Base-by-base conservation (phyloP, 2,797 vertebrate genomes). In the Gadopsis bispinosus region DNA sequence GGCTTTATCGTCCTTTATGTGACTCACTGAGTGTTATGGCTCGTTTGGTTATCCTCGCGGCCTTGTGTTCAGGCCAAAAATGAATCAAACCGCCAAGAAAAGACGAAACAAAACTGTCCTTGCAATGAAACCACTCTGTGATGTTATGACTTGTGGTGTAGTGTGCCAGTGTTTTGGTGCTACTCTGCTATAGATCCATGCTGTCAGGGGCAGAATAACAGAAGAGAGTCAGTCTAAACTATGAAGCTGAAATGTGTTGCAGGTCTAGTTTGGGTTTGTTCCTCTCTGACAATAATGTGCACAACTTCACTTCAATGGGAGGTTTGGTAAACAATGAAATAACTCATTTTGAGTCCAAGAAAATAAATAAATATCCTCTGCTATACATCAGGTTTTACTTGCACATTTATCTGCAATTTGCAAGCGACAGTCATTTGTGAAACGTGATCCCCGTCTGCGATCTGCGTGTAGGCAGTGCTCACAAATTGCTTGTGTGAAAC, bases 1-100 rank as follows among this genome's bases (percentile, higher is more conserved):
- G 74, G 58, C 10, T 65, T 71, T 55, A 63, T 70, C 43, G 70
- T 75, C 55, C 50, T 64, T 59, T 31, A 33, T 54, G 56, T 69
- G 83, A 84, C 63, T 87, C 77, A 77, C 10, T 63, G 16, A 70
- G 4, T 73, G 77, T 81, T 76, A 43, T 48, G 63, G 72, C 73
- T 77, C 76, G 29, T 73, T 79, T 64, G 65, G 59, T 55, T 43
- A 31, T 50, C 17, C n/a, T 39, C 14, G 26, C 0, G 2, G 60
- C 69, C 56, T 62, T 58, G 41, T 45, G 63, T 71, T 69, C 19
- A 29, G 29, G 54, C 1, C n/a, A 59, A 63, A 82, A 75, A 61
- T 33, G 11, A 81, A 63, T 64, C 20, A 59, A 79, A 79, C 45
- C 60, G 55, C 11, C 0, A 35, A 73, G 29, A 41, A 39, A 54